Evolutionary conservation across 2,888 invertebrate genomes (phyloP), one percentile per base, ranked within the genome.

Genomic region (Atherix ibis): DNA sequence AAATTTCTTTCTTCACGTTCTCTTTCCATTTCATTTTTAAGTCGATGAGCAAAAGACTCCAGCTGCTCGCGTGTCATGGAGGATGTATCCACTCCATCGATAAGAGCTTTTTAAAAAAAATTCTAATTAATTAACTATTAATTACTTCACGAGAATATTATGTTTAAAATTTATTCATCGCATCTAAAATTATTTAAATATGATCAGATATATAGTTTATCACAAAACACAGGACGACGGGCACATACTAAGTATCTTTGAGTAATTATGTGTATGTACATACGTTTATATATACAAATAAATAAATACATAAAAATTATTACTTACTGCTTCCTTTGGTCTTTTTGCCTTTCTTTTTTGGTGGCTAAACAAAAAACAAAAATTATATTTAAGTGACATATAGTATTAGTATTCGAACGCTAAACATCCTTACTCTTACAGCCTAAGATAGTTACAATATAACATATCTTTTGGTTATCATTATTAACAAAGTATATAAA

Each of bases 1-100:
- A 82, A 94, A 59, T 94, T 94, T 35, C 95, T 65, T 58, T 95
- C 94, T 58, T 94, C 94, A 48, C 94, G 68, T 59, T 95, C 94
- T 37, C 85, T 73, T 52, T 94, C 92, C 54, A 92, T 68, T 65
- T 94, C 91, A 52, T 87, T 87, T 54, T 85, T 77, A 14, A 92
- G 74, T 48, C 77, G 73, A 31, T 79, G 67, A 10, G 85, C 78
- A 54, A 92, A 92, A 40, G 81, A 77, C 61, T 92, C 89, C 37
- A 95, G 66, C 64, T 94, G 83, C 52, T 94, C 92, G 48, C 91
- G 73, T 29, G 79, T 76, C 92, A 94, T 92, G 54, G 83, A 79
- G 9, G 84, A 76, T 18, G 91, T 89, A 37, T 91, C 83, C 29
- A 91, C 80, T 39, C 91, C 89, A 76, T 91, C 91, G 49, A 88